Evolutionary conservation across 2,888 invertebrate genomes (phyloP).

Genomic region (Zygogramma bicolorata): DNA sequence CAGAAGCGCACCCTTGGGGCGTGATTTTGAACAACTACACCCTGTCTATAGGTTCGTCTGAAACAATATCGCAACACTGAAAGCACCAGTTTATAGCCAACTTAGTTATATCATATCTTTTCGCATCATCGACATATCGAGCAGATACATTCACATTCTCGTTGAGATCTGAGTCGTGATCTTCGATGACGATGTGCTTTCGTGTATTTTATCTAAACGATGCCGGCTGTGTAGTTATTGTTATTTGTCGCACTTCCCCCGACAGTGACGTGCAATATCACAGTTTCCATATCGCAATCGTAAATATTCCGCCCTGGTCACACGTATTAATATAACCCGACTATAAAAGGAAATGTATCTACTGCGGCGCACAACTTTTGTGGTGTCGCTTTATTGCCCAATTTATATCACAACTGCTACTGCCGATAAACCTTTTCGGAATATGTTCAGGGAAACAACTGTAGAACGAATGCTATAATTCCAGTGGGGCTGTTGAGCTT

Average conservation of each 20-base stretch:
- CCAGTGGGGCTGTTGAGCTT: background rate
- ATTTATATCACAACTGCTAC: conserved; percentile 4
- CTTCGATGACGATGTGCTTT: too few species aligned
- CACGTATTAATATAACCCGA: background rate
- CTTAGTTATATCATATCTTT: too few species aligned
- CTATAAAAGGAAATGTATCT: background rate
- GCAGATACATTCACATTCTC: too few species aligned
- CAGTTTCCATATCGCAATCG: background rate
- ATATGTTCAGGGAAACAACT: conserved; percentile 1
- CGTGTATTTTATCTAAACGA: background rate
- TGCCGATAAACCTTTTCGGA: background rate
- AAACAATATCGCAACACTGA: too few species aligned
- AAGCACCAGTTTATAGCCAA: too few species aligned
- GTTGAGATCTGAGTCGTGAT: too few species aligned
- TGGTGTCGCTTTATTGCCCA: background rate
- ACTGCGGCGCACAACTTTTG: background rate
- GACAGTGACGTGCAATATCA: background rate
- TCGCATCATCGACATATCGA: too few species aligned
- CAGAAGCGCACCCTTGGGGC: too few species aligned
- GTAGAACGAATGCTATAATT: background rate
- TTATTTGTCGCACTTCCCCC: background rate
- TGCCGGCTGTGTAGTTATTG: background rate
- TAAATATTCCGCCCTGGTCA: background rate
- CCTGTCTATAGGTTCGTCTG: too few species aligned
- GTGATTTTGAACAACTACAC: too few species aligned